These are phyloP conservation scores for Cynaeus angustus DNA, from an alignment of 2,888 invertebrate genomes.

Conservation along the genomic window DNA sequence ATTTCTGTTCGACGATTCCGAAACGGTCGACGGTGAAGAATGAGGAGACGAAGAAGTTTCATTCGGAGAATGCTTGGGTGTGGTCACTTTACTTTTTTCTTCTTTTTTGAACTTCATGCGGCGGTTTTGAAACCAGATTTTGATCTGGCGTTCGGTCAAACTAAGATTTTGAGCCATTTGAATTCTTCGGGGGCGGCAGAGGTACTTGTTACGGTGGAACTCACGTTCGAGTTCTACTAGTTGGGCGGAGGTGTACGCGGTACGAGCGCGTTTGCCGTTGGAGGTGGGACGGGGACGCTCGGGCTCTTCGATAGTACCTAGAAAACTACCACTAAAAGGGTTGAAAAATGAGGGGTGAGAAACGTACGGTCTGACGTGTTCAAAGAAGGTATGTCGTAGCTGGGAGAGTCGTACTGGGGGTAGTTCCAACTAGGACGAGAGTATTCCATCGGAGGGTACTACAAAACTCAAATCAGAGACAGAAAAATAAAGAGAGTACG, in stretches of 20 bases:
- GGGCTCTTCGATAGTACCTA: neutral
- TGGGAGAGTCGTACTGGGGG: constrained; percentile 13
- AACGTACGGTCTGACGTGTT: constrained; percentile 7
- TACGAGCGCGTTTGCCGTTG: constrained; percentile 81
- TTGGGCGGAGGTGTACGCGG: constrained; percentile 87
- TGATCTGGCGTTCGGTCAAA: constrained; percentile 86
- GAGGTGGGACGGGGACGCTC: constrained; percentile 12
- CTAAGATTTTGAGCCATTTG: constrained; percentile 82
- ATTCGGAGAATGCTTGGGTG: constrained; percentile 19
- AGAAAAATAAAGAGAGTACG: too few relatives aligned
- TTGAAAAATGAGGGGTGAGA: neutral
- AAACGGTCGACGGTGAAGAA: constrained; percentile 1
- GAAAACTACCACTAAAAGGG: neutral
- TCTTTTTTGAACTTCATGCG: constrained; percentile 87
- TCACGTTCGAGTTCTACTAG: constrained; percentile 87
- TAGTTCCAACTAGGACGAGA: constrained; percentile 25
- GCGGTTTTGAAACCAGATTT: constrained; percentile 92
- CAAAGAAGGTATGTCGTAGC: neutral
- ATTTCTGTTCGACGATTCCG: neutral
- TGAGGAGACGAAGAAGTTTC: constrained; percentile 18
- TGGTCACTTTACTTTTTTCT: constrained; percentile 19
- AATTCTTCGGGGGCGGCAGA: constrained; percentile 85
- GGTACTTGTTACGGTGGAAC: constrained; percentile 83
- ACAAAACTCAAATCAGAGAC: too few relatives aligned
- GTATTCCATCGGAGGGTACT: constrained; percentile 5